Evolutionary conservation across 2,888 invertebrate species (phyloP).

Genomic region (Endomychus coccineus): DNA sequence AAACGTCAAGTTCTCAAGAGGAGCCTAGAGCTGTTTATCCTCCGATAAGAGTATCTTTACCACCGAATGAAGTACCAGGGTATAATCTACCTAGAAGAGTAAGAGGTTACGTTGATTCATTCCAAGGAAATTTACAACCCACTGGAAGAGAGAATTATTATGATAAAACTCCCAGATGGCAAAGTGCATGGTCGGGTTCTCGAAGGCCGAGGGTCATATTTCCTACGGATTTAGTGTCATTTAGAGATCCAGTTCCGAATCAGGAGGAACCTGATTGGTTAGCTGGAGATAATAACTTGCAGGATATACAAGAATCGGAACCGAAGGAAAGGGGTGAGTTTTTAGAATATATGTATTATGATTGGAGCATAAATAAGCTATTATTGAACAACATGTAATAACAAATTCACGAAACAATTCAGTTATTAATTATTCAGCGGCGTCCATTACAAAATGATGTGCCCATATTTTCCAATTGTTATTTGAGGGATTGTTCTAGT

Average conservation of each 20-base stretch:
- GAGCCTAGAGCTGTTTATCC: constrained; percentile 19
- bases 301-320: constrained; percentile 48
- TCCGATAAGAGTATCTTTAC: constrained; percentile 19
- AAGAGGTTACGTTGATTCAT: constrained; percentile 22
- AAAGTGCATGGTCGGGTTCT: constrained; percentile 25
- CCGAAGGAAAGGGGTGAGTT: constrained; percentile 61
- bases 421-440: too few relatives aligned
- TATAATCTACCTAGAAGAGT: constrained; percentile 27
- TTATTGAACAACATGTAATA: too few relatives aligned
- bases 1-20: constrained; percentile 12
- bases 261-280: constrained; percentile 37
- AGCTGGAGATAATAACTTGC: constrained; percentile 45
- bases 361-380: too few relatives aligned
- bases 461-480: too few relatives aligned
- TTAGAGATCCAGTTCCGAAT: constrained; percentile 34
- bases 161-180: constrained; percentile 30
- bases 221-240: constrained; percentile 41
- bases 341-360: background rate
- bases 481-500: too few relatives aligned
- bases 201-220: constrained; percentile 43
- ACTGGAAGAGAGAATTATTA: constrained; percentile 31
- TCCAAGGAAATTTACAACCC: constrained; percentile 24
- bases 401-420: too few relatives aligned
- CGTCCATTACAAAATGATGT: too few relatives aligned
- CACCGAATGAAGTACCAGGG: constrained; percentile 24